Evolutionary conservation across 2,888 invertebrate genomes (phyloP), one percentile per base, ranked within the genome.

Genomic region (Laothoe populi): DNA sequence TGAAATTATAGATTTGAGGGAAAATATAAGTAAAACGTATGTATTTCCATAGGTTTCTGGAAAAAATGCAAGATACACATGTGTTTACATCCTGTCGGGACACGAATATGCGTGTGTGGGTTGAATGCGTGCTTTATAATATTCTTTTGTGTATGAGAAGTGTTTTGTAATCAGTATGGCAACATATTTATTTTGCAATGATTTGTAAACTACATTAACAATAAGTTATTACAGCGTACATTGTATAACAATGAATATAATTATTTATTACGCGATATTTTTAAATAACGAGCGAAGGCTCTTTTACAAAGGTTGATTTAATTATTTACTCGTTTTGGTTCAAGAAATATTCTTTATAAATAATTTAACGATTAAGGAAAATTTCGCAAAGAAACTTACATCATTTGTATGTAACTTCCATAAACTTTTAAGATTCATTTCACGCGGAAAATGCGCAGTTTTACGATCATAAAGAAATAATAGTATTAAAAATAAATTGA

Each of bases 131-230:
- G 23, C n/a, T 31, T 16, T 48, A 48, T 62, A 58, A 46, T 48
- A 44, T 45, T 49, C 65, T 66, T 64, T 67, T 74, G 69, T 76
- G 66, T 65, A 69, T 73, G 69, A 71, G 77, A 71, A 70, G 66
- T 73, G 74, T 80, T 78, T 79, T 81, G 74, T 82, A 79, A 82
- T 72, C 59, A 35, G 23, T 53, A 53, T 42, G 8, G 26, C 48
- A 21, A 42, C 35, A 16, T 61, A 31, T 53, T 48, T 48, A 60
- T 45, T 59, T 53, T 53, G 42, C 60, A 53, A 53, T n/a, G 31
- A 61, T 40, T 42, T 53, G 53, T 26, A 26, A 40, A 42, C 57
- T 64, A 46, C 64, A 61, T 70, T 72, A 68, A 67, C 64, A 66
- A 68, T 70, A 66, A 67, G 64, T 67, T 66, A 67, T 68, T 70